Evolutionary conservation across 2,797 vertebrate genomes (phyloP).

Genomic region (Liparis tanakae): DNA sequence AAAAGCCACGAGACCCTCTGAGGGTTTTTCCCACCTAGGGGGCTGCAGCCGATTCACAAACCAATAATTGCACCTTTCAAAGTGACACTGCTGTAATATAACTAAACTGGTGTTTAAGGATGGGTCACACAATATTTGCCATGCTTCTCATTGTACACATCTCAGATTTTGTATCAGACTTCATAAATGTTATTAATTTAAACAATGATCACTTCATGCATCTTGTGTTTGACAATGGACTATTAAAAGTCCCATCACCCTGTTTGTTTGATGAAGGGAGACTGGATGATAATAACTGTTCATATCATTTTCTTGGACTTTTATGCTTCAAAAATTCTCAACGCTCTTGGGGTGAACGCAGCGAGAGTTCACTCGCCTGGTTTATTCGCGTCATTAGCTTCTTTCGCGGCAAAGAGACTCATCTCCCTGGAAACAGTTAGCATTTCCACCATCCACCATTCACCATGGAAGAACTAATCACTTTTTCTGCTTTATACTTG

Average conservation of each 20-base stretch:
- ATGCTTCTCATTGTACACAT: constrained; percentile 6
- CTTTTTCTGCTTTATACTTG: too few species aligned
- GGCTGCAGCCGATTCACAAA: constrained; percentile 31
- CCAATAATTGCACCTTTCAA: constrained; percentile 38
- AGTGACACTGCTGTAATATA: constrained; percentile 33
- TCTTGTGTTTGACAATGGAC: too few species aligned
- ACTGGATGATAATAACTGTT: not conserved
- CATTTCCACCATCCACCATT: too few species aligned
- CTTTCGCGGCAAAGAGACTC: too few species aligned
- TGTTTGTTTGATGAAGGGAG: not conserved
- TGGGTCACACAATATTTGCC: not conserved
- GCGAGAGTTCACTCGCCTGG: too few species aligned
- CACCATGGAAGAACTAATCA: too few species aligned
- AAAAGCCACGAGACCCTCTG: constrained; percentile 63
- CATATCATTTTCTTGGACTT: not conserved
- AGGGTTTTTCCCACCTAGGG: constrained; percentile 50
- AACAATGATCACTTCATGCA: not conserved
- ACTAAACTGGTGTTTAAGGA: constrained; percentile 5
- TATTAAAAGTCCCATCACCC: too few species aligned
- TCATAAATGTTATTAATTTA: not conserved
- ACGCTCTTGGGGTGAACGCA: too few species aligned
- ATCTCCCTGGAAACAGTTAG: too few species aligned
- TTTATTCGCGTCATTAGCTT: too few species aligned
- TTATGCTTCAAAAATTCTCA: not conserved
- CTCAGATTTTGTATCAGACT: not conserved